These are phyloP conservation scores for Stramonita haemastoma DNA, from an alignment of 2,888 invertebrate species.

Conservation along the genomic window DNA sequence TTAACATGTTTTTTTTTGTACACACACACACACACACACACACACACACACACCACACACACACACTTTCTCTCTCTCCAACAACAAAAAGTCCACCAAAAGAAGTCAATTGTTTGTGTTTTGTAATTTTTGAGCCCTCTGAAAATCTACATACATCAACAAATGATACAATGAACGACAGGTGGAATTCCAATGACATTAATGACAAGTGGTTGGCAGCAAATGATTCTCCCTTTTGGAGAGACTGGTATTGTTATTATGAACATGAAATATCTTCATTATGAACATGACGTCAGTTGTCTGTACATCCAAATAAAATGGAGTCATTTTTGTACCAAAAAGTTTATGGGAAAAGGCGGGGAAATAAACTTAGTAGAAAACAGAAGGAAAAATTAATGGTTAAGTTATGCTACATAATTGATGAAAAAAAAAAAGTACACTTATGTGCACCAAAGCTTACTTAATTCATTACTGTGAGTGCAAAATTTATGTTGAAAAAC, in stretches of 20 bases:
- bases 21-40: no score
- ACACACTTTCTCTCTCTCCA: not conserved
- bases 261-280: not conserved
- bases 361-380: not conserved
- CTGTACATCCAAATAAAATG: not conserved
- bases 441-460: not conserved
- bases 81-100: not conserved
- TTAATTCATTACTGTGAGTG: no score
- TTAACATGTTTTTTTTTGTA: no score
- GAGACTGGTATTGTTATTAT: not conserved
- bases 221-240: not conserved
- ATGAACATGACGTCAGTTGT: not conserved
- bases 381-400: not conserved
- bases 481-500: no score
- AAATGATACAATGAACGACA: not conserved
- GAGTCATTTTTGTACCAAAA: not conserved
- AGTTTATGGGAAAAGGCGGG: not conserved
- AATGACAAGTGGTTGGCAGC: not conserved
- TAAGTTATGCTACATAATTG: not conserved
- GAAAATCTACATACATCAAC: slow-evolving; percentile 39
- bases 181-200: not conserved
- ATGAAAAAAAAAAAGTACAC: not conserved
- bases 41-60: no score
- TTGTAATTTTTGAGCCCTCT: slow-evolving; percentile 40
- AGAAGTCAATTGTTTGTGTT: not conserved